Base-by-base conservation (phyloP, 2,888 invertebrate genomes). In the Zhuqinia jingwanae region DNA sequence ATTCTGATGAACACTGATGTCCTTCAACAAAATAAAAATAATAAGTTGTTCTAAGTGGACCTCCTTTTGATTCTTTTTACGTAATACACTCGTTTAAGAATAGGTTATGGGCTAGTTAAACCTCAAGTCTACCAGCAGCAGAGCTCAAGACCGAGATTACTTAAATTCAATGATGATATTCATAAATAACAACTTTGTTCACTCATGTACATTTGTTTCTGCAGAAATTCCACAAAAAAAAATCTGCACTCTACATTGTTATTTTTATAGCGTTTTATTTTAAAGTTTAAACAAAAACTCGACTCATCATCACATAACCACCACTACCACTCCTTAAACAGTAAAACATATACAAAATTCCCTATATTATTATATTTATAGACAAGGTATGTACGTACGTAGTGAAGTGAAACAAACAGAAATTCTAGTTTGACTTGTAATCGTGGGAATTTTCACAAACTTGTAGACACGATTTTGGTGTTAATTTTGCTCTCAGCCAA, bases 381-480 rank as follows among this genome's bases (percentile, higher is more conserved):
- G 20, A 42, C 8, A 42, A 36, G 42, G 68, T 58, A 10, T 10
- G 25, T 17, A 20, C 11, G 58, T n/a, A 73, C 73, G 22, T 45
- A 47, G 25, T 30, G 65, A 79, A 15, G 45, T 76, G 17, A 27
- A 47, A 11, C 63, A 15, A 36, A 42, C 15, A 42, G 2, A 30
- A 27, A 65, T 45, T 70, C 81, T 45, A 70, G 81, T 79, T 79
- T 79, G 47, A 25, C 27, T 25, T 5, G 20, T 56, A 47, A 75
- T 82, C 82, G 82, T 82, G 82, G 82, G 82, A 82, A 75, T 82
- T 75, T 82, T 82, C 82, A 47, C 75, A 60, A 63, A 63, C 60
- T 63, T 82, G 47, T 82, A 82, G 82, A 27, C 82, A 82, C 75
- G 82, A 82, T 73, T 82, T 73, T 82, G 56, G 53, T 53, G 36